A percentile compares a stretch with the other conserved stretches of the same genome.
phyloP scores from a whole-genome alignment of 2,113 vertebrate species.

The Lycocorax pyrrhopterus region DNA sequence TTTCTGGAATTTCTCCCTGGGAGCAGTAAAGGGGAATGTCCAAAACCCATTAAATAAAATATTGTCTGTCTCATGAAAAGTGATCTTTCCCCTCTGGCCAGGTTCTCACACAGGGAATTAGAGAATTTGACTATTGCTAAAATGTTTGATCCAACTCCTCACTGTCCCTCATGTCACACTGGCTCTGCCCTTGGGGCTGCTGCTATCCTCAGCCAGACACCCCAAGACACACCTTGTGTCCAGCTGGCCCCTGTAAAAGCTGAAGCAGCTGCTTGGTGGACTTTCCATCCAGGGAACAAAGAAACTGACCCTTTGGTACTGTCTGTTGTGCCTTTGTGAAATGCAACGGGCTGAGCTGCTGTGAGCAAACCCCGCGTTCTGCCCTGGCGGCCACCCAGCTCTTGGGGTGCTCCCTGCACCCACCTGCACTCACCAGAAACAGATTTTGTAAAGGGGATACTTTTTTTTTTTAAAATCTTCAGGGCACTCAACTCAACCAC shows the following conservation, averaged over 20 bases:
- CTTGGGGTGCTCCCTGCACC: background rate
- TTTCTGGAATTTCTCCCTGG: constrained; percentile 22
- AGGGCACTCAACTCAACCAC: background rate
- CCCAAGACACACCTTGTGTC: rapidly evolving
- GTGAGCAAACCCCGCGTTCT: background rate
- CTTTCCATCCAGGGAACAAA: background rate
- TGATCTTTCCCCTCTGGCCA: background rate
- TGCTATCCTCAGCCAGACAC: background rate
- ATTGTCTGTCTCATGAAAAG: background rate
- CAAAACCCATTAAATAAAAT: background rate
- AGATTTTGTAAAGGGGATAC: background rate
- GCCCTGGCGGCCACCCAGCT: background rate
- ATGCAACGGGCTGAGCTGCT: background rate
- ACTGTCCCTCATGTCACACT: background rate
- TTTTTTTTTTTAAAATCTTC: background rate
- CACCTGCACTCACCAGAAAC: background rate
- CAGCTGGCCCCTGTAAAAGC: background rate
- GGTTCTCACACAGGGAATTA: background rate
- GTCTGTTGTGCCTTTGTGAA: background rate
- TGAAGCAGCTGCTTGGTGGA: background rate
- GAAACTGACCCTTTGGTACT: background rate
- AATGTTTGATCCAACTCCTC: background rate
- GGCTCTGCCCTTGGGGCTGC: background rate
- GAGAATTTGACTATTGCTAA: background rate
- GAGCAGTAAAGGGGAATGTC: background rate